Percentiles rank a stretch among this genome's conserved stretches.
Evolutionary conservation across 2,888 invertebrate species (phyloP).

Genomic region (Microdon myrmicae): DNA sequence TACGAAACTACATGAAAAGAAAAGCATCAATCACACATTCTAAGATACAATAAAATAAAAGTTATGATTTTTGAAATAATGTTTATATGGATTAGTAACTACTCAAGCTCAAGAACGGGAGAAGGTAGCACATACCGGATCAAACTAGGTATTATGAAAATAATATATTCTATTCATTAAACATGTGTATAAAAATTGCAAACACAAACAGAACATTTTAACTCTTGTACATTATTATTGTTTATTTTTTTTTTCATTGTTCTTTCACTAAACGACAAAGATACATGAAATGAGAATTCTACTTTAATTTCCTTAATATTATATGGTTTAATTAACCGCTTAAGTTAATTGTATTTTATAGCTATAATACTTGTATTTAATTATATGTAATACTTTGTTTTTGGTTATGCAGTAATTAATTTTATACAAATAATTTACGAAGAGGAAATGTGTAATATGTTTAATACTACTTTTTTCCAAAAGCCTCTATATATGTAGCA

Average conservation of each 20-base stretch:
- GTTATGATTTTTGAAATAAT: too few relatives aligned
- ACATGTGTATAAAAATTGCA: constrained; percentile 21
- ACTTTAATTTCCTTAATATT: constrained; percentile 45
- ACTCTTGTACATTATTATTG: constrained; percentile 42
- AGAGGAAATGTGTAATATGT: too few relatives aligned
- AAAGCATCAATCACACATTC: too few relatives aligned
- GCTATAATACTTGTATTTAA: constrained; percentile 24
- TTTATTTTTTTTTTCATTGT: constrained; percentile 14
- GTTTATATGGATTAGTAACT: too few relatives aligned
- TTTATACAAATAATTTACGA: constrained; percentile 41
- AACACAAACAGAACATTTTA: constrained; percentile 16
- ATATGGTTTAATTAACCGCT: constrained; percentile 27
- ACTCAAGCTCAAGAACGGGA: too few relatives aligned
- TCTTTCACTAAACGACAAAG: constrained; percentile 3
- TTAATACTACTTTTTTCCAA: too few relatives aligned
- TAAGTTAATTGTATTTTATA: constrained; percentile 39
- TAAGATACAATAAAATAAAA: too few relatives aligned
- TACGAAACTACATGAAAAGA: too few relatives aligned
- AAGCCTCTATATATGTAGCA: too few relatives aligned
- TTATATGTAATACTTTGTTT: constrained; percentile 15
- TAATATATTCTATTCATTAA: constrained; percentile 13
- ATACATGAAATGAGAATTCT: constrained; percentile 15
- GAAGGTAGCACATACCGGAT: too few relatives aligned
- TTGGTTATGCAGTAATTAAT: too few relatives aligned
- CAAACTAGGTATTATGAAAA: constrained; percentile 29